phyloP scores from a whole-genome alignment of 2,797 vertebrate genomes.

The Myotis myotis region DNA sequence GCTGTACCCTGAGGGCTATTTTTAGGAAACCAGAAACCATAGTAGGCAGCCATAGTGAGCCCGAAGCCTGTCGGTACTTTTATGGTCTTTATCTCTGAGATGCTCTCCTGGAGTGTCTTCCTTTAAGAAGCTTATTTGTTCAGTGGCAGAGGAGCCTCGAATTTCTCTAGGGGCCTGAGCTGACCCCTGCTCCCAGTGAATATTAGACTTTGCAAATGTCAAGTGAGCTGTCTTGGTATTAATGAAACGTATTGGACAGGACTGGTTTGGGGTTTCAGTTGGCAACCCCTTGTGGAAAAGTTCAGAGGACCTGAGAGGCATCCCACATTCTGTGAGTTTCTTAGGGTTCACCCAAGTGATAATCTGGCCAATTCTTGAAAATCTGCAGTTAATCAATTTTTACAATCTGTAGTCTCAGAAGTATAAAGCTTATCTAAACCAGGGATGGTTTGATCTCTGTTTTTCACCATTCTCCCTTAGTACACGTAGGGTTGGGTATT shows the following conservation, averaged over 20 bases:
- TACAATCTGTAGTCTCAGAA: not conserved
- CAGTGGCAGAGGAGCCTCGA: not conserved
- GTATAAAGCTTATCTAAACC: not conserved
- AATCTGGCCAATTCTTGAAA: not conserved
- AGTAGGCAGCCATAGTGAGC: slow-evolving; percentile 74
- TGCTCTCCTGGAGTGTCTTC: slow-evolving; percentile 52
- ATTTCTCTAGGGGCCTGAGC: not conserved
- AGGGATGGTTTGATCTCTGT: not conserved
- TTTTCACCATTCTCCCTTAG: not conserved
- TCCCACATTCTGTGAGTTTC: not conserved
- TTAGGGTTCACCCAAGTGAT: not conserved
- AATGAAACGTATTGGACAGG: not conserved
- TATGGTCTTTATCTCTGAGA: slow-evolving; percentile 64
- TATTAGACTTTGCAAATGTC: not conserved
- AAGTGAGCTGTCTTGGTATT: slow-evolving; percentile 20
- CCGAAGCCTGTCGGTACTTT: slow-evolving; percentile 83
- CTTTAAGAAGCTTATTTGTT: slow-evolving; percentile 67
- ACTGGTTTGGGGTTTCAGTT: slow-evolving; percentile 52
- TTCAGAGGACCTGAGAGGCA: slow-evolving; percentile 20
- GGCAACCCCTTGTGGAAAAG: not conserved
- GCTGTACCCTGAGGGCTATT: slow-evolving; percentile 87
- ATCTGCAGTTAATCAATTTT: not conserved
- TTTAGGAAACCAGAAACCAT: slow-evolving; percentile 87
- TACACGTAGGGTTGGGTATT: not conserved
- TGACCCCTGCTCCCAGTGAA: not conserved